Conservation (phyloP, 2,113 vertebrate species). For the Hemibagrus wyckioides region DNA sequence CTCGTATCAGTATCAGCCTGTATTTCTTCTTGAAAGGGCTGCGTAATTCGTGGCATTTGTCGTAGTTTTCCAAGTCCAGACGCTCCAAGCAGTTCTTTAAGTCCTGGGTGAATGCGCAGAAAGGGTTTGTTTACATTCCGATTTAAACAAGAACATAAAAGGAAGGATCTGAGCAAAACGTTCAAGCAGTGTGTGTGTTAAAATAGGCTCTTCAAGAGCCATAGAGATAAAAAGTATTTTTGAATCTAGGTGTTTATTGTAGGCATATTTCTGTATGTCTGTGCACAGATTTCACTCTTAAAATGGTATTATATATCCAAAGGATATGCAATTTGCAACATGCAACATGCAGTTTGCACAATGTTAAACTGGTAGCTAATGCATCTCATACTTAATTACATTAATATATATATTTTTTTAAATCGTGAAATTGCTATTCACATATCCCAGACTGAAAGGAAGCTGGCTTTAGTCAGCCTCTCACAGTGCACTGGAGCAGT, state of each 20-base stretch:
- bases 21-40: conserved; percentile 85
- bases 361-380: not conserved
- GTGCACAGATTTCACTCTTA: not conserved
- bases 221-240: not conserved
- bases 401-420: not conserved
- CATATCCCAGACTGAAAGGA: not conserved
- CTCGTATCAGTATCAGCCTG: conserved; percentile 84
- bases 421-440: not conserved
- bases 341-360: not conserved
- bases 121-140: not conserved
- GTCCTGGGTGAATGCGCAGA: conserved; percentile 72
- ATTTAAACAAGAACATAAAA: conserved; percentile 11
- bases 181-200: not conserved
- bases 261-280: not conserved
- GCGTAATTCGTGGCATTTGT: conserved; percentile 88
- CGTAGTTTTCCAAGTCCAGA: conserved; percentile 88
- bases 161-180: not conserved
- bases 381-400: not conserved
- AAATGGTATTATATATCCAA: too few relatives aligned
- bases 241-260: not conserved
- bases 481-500: not conserved
- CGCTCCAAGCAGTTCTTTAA: conserved; percentile 87
- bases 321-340: too few relatives aligned
- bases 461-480: not conserved
- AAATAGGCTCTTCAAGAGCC: not conserved